Evolutionary conservation across 2,888 invertebrate genomes (phyloP).

Genomic region (Lamproptera curius): DNA sequence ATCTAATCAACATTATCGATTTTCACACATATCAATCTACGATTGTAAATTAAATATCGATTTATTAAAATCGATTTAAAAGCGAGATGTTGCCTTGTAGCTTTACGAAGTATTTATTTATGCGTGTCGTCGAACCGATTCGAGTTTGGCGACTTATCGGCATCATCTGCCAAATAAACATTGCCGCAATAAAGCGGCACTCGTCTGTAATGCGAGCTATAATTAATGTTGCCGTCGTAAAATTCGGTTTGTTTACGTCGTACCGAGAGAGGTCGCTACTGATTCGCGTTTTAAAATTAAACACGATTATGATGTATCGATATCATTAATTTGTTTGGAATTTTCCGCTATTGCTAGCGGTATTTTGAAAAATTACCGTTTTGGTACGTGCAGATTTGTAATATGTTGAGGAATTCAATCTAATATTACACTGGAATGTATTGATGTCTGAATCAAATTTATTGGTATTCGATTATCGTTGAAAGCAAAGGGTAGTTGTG

Average conservation of each 20-base stretch:
- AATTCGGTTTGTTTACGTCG: constrained; percentile 36
- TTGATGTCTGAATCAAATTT: too few species aligned
- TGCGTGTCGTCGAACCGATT: too few species aligned
- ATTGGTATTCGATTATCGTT: too few species aligned
- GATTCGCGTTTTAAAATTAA: constrained; percentile 28
- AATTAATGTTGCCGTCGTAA: constrained; percentile 30
- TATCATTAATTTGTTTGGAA: constrained; percentile 17
- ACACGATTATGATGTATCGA: constrained; percentile 35
- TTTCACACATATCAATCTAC: background rate
- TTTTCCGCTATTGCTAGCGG: constrained; percentile 6
- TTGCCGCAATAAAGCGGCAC: constrained; percentile 30
- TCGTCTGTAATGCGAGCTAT: constrained; percentile 37
- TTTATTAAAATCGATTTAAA: too few species aligned
- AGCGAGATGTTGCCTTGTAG: too few species aligned
- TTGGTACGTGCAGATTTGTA: too few species aligned
- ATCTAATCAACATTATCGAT: background rate
- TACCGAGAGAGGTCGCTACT: constrained; percentile 24
- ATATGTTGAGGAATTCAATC: too few species aligned
- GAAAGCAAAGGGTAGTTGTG: too few species aligned
- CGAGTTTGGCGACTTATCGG: too few species aligned
- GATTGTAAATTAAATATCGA: background rate
- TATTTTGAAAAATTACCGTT: constrained; percentile 3
- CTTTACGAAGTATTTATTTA: too few species aligned
- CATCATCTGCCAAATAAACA: constrained; percentile 41
- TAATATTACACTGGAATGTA: too few species aligned